A percentile compares a stretch with the other conserved stretches of the same genome.
These are phyloP conservation scores for Trachurus trachurus DNA, from an alignment of 2,797 vertebrate genomes.

Conservation along the genomic window DNA sequence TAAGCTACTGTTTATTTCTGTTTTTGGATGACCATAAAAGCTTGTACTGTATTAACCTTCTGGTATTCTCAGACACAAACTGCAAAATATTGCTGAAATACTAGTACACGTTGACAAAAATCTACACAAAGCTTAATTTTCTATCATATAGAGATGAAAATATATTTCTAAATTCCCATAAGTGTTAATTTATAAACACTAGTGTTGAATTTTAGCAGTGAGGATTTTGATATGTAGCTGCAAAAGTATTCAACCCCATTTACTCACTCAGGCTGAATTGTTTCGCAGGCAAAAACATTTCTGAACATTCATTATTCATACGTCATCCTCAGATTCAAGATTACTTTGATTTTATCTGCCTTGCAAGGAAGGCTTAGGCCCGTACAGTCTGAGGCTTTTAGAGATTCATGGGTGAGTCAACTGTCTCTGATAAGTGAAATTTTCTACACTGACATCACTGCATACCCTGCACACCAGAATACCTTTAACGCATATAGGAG, in stretches of 20 bases:
- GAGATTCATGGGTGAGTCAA: conserved; percentile 50
- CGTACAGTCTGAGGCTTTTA: conserved; percentile 50
- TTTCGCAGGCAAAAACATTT: conserved; percentile 63
- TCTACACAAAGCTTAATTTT: not conserved
- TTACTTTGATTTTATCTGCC: conserved; percentile 74
- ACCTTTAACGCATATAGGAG: not conserved
- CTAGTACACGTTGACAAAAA: not conserved
- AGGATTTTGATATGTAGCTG: conserved; percentile 39
- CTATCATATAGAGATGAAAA: conserved; percentile 15
- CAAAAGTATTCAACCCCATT: conserved; percentile 54
- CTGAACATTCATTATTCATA: conserved; percentile 76
- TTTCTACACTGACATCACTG: conserved; percentile 37
- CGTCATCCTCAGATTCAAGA: conserved; percentile 58
- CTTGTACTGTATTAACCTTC: not conserved
- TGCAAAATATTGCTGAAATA: not conserved
- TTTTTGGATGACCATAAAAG: not conserved
- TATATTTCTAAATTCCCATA: not conserved
- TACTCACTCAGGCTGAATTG: conserved; percentile 62
- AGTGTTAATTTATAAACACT: conserved; percentile 33
- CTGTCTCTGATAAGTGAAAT: conserved; percentile 61
- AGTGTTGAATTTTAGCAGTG: conserved; percentile 39
- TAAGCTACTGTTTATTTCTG: not conserved
- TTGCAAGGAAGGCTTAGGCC: conserved; percentile 45
- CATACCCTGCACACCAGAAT: conserved; percentile 3
- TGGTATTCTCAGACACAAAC: not conserved